Base-by-base conservation (phyloP, 1,140 invertebrate species). In the Archegozetes longisetosus region DNA sequence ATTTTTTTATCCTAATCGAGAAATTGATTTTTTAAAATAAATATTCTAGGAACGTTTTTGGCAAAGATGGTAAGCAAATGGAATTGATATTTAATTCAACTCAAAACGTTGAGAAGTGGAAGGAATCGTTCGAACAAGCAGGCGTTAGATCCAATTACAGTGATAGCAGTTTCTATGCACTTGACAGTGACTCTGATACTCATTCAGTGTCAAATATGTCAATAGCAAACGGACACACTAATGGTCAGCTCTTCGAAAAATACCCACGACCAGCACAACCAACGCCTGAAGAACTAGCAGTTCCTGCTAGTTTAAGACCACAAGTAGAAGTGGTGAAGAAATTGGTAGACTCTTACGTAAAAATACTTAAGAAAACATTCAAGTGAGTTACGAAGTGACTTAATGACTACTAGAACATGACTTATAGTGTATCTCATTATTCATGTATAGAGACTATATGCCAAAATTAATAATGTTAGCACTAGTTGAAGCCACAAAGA, bases 241-340 rank as follows among this genome's bases (percentile, higher is more conserved):
- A 86, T 86, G 61, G 88, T 86, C 66, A 76, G 55, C 12, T 52
- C 61, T 20, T n/a, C 28, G 55, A 75, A 64, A 58, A 54, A 56
- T 55, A 67, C 64, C 55, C 78, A 79, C 64, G 73, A 70, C 54
- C 4, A 22, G 4, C 4, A 6, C 12, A 51, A 12, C 24, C 20
- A 9, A 22, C 20, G 20, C 12, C 4, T 51, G 20, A 51, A 12
- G 79, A 76, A 48, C 82, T 81, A 65, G 94, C 93, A 48, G 87
- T 97, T 80, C 95, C 98, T 78, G 95, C 95, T 6, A 71, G 75
- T 66, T 66, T 80, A 25, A 66, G 65, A 27, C 55, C 67, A 25
- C 65, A 68, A 62, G 78, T 79, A 22, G 78, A 80, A 67, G 80
- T 76, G 1, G 80, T 79, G 60, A 69, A 77, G 24, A 80, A 79